phyloP scores from a whole-genome alignment of 2,888 invertebrate species.

The Brenthis daphne region DNA sequence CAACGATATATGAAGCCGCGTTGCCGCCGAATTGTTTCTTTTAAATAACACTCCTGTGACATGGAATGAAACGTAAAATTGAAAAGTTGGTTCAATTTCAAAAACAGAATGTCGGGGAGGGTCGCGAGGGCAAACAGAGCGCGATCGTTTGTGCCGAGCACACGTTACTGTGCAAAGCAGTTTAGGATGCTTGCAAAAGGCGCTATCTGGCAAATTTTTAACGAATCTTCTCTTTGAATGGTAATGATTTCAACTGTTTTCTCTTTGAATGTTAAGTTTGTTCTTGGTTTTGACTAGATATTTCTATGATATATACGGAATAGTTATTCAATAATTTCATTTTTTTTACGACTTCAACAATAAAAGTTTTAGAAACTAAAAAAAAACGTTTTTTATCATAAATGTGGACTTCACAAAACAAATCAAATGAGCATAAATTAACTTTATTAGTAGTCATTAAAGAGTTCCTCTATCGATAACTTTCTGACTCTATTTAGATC shows the following conservation, averaged over 20 bases:
- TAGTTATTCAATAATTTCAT: too few species aligned
- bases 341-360: too few species aligned
- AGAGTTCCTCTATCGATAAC: too few species aligned
- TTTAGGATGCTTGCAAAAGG: conserved; percentile 25
- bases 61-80: conserved; percentile 41
- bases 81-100: conserved; percentile 43
- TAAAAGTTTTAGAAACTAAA: too few species aligned
- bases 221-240: conserved; percentile 14
- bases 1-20: conserved; percentile 51
- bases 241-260: background rate
- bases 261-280: background rate
- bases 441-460: too few species aligned
- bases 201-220: conserved; percentile 11
- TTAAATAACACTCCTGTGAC: conserved; percentile 39
- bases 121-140: conserved; percentile 34
- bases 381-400: too few species aligned
- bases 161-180: conserved; percentile 31
- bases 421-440: too few species aligned
- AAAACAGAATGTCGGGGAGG: conserved; percentile 35
- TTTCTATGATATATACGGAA: too few species aligned
- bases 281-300: background rate
- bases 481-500: too few species aligned
- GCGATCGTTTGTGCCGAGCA: conserved; percentile 34
- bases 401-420: too few species aligned
- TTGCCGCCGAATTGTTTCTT: conserved; percentile 36